Evolutionary conservation across 2,797 vertebrate species (phyloP).

Genomic region (Pipistrellus pipistrellus): DNA sequence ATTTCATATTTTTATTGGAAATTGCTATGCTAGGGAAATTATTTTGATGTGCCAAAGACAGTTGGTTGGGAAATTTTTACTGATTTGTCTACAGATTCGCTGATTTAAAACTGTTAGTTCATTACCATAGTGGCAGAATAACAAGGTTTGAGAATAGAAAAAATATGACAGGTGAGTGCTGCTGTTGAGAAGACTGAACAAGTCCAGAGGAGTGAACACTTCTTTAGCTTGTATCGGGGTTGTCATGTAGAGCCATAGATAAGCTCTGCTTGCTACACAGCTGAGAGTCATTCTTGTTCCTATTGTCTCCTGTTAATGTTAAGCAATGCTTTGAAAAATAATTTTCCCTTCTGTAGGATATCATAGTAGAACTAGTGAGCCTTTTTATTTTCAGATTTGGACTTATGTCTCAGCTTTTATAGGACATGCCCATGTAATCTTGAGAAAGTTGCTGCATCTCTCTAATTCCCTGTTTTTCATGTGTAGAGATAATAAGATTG

Average conservation of each 20-base stretch:
- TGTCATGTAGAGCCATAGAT: background rate
- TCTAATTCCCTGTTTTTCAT: background rate
- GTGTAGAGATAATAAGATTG: background rate
- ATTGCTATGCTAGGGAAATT: background rate
- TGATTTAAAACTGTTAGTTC: background rate
- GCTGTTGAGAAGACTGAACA: background rate
- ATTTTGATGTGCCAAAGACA: background rate
- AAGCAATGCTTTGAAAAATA: constrained; percentile 15
- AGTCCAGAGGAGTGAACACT: background rate
- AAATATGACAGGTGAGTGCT: background rate
- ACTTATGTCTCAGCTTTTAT: background rate
- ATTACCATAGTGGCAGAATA: background rate
- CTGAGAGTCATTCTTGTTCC: background rate
- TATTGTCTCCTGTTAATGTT: background rate
- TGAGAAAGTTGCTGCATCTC: background rate
- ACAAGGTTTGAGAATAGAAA: background rate
- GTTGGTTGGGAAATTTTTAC: background rate
- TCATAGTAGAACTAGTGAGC: background rate
- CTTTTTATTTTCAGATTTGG: background rate
- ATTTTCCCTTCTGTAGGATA: background rate
- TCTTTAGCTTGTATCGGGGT: background rate
- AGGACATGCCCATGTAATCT: background rate
- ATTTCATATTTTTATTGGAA: constrained; percentile 10
- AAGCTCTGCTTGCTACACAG: background rate
- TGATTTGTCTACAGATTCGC: background rate